phyloP scores from a whole-genome alignment of 2,113 vertebrate genomes.

The Anoplopoma fimbria region DNA sequence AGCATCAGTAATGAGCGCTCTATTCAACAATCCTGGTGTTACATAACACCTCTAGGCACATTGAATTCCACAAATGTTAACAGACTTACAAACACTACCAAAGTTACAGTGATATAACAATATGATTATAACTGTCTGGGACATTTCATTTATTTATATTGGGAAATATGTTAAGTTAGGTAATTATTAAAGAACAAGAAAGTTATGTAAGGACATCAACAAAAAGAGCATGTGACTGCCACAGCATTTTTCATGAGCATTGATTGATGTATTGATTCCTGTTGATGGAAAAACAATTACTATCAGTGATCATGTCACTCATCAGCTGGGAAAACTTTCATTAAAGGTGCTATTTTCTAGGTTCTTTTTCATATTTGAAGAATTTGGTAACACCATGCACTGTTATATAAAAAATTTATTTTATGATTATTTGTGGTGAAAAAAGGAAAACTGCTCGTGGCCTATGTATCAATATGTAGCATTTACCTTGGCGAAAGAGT shows the following conservation, averaged over 20 bases:
- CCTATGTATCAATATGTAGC: no score
- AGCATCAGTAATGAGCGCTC: conserved; percentile 32
- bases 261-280: conserved; percentile 62
- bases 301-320: conserved; percentile 30
- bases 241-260: conserved; percentile 51
- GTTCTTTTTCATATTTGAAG: no score
- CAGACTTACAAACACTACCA: conserved; percentile 44
- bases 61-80: conserved; percentile 47
- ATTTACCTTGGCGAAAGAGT: no score
- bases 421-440: no score
- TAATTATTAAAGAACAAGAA: background rate
- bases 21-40: conserved; percentile 44
- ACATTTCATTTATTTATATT: background rate
- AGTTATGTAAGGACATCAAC: conserved; percentile 20
- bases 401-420: no score
- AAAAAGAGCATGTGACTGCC: conserved; percentile 43
- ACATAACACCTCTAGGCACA: conserved; percentile 60
- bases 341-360: no score
- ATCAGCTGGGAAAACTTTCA: conserved; percentile 4
- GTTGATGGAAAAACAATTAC: conserved; percentile 51
- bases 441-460: no score
- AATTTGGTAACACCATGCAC: no score
- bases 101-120: background rate
- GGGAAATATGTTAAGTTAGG: background rate
- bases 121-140: background rate